A percentile compares a stretch with the other conserved stretches of the same genome.
Conservation (phyloP, 1,140 invertebrate species). For the Caenorhabditis remanei region DNA sequence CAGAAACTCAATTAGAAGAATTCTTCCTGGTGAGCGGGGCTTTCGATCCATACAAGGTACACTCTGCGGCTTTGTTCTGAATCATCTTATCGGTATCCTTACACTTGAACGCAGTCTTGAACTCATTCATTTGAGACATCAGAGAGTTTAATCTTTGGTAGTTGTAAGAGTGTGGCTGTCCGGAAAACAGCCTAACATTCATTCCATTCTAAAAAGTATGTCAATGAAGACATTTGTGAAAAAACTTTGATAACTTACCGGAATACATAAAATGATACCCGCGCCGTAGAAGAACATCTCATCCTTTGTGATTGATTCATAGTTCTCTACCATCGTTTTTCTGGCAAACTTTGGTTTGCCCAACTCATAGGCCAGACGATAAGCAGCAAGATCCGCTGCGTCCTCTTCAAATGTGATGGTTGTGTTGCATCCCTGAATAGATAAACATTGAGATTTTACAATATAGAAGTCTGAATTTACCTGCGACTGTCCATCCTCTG, state of each 20-base stretch:
- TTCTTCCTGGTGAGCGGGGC: neutral
- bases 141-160: conserved; percentile 38
- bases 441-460: no score
- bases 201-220: neutral
- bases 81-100: conserved; percentile 19
- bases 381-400: conserved; percentile 5
- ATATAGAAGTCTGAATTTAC: no score
- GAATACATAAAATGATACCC: neutral
- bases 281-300: conserved; percentile 23
- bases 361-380: neutral
- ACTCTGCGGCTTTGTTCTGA: neutral
- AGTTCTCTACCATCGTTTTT: conserved; percentile 1
- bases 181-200: neutral
- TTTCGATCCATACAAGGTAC: neutral
- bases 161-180: neutral
- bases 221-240: neutral
- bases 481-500: no score
- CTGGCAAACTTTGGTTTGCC: neutral
- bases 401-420: conserved; percentile 24
- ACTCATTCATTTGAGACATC: conserved; percentile 41
- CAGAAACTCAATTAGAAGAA: no score
- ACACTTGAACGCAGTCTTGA: neutral
- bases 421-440: conserved; percentile 2
- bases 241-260: neutral
- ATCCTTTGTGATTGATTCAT: neutral